These are phyloP conservation scores for Cossypha niveicapilla DNA, from an alignment of 2,797 vertebrate species.

Conservation along the genomic window DNA sequence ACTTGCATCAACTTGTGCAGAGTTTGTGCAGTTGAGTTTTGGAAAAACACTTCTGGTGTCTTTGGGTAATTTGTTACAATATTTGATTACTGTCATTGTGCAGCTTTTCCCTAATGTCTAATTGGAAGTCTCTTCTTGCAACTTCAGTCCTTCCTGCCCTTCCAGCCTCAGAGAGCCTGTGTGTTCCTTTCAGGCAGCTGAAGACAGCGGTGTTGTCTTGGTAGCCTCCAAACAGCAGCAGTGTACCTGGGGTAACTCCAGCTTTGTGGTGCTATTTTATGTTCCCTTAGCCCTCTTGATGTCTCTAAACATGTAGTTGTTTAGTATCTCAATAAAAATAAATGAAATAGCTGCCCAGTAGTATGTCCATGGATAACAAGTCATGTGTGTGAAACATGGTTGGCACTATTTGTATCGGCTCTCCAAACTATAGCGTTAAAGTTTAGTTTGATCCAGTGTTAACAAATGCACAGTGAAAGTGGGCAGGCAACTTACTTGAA, in stretches of 20 bases:
- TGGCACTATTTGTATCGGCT: not conserved
- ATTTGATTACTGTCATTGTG: not conserved
- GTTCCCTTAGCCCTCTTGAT: not conserved
- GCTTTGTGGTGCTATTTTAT: not conserved
- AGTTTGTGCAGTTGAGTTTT: not conserved
- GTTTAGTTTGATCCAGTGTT: not conserved
- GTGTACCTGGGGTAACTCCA: not conserved
- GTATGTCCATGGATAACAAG: not conserved
- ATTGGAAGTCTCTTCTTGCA: not conserved
- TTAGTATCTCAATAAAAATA: not conserved
- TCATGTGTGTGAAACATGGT: accelerated
- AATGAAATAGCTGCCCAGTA: not conserved
- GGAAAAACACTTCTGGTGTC: not conserved
- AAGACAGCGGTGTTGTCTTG: not conserved
- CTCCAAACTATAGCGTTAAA: not conserved
- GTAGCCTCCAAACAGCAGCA: not conserved
- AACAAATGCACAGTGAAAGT: not conserved
- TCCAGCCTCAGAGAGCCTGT: not conserved
- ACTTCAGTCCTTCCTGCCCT: not conserved
- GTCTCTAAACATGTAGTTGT: not conserved
- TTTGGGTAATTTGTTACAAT: not conserved
- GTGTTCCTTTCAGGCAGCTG: not conserved
- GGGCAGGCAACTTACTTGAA: not conserved
- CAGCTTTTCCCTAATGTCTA: not conserved
- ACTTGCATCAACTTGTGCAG: not conserved